Percentiles rank a stretch among this genome's conserved stretches.
Evolutionary conservation across 1,140 invertebrate species (phyloP).

Genomic region (Aphelinus certus): DNA sequence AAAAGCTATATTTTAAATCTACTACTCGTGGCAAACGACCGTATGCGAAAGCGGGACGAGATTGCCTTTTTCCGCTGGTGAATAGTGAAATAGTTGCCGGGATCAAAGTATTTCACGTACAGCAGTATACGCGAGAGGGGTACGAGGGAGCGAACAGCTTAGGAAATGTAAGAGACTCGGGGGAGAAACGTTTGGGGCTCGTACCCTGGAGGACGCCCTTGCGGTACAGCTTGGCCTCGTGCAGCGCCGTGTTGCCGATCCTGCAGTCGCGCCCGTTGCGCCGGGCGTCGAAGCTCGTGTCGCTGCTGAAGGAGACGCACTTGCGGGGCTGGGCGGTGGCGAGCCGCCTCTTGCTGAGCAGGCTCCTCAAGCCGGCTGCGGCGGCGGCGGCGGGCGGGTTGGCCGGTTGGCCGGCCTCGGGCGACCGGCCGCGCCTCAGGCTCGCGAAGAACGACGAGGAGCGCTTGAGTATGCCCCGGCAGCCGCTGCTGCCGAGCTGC

Average conservation of each 20-base stretch:
- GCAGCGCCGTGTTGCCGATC: constrained; percentile 46
- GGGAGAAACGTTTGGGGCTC: too few species aligned
- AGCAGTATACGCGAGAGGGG: too few species aligned
- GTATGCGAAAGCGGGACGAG: too few species aligned
- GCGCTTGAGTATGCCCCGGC: constrained; percentile 48
- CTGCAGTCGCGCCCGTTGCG: constrained; percentile 44
- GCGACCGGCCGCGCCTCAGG: constrained; percentile 10
- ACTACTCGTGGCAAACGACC: too few species aligned
- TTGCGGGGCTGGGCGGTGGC: neutral
- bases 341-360: constrained; percentile 4
- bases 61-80: too few species aligned
- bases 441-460: constrained; percentile 51
- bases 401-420: constrained; percentile 18
- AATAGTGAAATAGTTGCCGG: too few species aligned
- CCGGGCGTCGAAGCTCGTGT: constrained; percentile 52
- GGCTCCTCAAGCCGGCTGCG: neutral
- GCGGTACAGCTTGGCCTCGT: constrained; percentile 60
- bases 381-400: neutral
- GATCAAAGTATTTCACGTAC: too few species aligned
- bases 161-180: too few species aligned
- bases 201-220: constrained; percentile 59
- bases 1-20: too few species aligned
- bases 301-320: constrained; percentile 52
- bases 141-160: too few species aligned
- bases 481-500: constrained; percentile 42